phyloP scores from a whole-genome alignment of 2,113 vertebrate genomes.

The Centrocercus urophasianus region DNA sequence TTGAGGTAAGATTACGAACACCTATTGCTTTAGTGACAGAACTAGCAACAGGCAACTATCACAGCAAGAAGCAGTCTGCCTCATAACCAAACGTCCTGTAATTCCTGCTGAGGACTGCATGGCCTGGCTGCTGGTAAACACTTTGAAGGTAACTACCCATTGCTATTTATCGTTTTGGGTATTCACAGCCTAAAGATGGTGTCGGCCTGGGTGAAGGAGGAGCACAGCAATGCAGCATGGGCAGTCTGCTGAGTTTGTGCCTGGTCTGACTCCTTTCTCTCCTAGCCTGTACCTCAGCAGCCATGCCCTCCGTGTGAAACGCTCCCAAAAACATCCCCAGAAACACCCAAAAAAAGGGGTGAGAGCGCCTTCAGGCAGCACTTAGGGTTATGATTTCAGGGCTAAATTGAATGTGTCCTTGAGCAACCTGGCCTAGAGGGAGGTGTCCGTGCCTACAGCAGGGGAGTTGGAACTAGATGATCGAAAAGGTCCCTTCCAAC shows the following conservation, averaged over 20 bases:
- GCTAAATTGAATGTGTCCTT: too few species aligned
- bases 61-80: not conserved
- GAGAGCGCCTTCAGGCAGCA: not conserved
- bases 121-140: not conserved
- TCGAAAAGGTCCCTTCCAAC: too few species aligned
- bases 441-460: too few species aligned
- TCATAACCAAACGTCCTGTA: not conserved
- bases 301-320: not conserved
- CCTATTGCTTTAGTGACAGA: not conserved
- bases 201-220: not conserved
- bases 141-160: not conserved
- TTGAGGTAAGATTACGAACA: not conserved
- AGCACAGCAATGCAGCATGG: accelerated
- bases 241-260: not conserved
- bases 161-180: not conserved
- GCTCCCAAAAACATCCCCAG: not conserved
- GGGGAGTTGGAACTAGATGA: too few species aligned
- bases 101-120: not conserved
- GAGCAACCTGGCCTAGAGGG: too few species aligned
- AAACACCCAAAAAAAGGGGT: not conserved
- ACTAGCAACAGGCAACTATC: not conserved
- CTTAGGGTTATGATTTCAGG: not conserved
- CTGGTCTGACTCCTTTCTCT: not conserved
- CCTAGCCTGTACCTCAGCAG: accelerated
- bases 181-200: not conserved